Conservation (phyloP, 2,113 vertebrate genomes). For the Callipepla californica region DNA sequence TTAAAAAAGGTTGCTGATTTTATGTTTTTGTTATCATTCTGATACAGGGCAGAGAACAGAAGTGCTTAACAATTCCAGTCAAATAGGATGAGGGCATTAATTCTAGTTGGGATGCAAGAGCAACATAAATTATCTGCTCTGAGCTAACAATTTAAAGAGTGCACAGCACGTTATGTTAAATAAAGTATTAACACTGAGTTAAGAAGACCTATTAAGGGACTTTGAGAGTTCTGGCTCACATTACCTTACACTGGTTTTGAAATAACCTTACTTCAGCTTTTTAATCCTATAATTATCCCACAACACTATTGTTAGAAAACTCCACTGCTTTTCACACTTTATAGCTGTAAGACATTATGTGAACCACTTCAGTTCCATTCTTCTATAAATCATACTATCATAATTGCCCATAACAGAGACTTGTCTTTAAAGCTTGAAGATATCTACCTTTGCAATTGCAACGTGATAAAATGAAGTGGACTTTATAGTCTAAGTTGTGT, state of each 20-base stretch:
- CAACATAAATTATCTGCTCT: slow-evolving; percentile 55
- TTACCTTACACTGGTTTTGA: slow-evolving; percentile 30
- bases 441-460: not conserved
- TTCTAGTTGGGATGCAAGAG: slow-evolving; percentile 41
- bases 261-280: slow-evolving; percentile 58
- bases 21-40: slow-evolving; percentile 60
- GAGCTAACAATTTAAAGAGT: slow-evolving; percentile 59
- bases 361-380: not conserved
- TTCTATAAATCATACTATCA: not conserved
- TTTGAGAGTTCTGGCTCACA: slow-evolving; percentile 65
- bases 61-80: slow-evolving; percentile 41
- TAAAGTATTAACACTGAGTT: slow-evolving; percentile 64
- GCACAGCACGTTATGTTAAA: slow-evolving; percentile 55
- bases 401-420: not conserved
- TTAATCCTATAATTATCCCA: slow-evolving; percentile 50
- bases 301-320: slow-evolving; percentile 20
- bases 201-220: slow-evolving; percentile 68
- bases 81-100: slow-evolving; percentile 55
- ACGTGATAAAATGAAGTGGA: not conserved
- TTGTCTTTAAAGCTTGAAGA: not conserved
- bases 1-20: slow-evolving; percentile 67
- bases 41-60: slow-evolving; percentile 34
- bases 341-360: not conserved
- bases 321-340: not conserved
- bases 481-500: not conserved